Evolutionary conservation across 2,888 invertebrate genomes (phyloP).

Genomic region (Ethmia dodecea): DNA sequence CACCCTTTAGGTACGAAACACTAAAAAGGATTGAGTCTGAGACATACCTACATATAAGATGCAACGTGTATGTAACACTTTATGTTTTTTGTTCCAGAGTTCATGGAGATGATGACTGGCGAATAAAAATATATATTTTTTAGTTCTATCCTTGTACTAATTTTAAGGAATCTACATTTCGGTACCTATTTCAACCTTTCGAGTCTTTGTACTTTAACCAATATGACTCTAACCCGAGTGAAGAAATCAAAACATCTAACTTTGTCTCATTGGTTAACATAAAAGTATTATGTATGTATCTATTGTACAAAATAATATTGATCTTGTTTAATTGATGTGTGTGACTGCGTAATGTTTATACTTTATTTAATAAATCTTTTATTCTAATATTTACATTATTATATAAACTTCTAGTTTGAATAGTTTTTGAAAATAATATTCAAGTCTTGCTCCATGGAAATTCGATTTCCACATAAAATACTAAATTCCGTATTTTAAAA

Average conservation of each 20-base stretch:
- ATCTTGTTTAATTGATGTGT: conserved; percentile 69
- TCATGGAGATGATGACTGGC: conserved; percentile 98
- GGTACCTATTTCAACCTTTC: conserved; percentile 60
- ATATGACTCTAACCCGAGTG: conserved; percentile 37
- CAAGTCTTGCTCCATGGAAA: conserved; percentile 40
- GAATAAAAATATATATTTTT: conserved; percentile 83
- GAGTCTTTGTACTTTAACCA: conserved; percentile 54
- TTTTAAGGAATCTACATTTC: conserved; percentile 59
- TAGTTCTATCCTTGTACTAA: conserved; percentile 55
- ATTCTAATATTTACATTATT: conserved; percentile 45
- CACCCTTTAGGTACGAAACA: no score
- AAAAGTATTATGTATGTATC: conserved; percentile 67
- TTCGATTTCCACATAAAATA: conserved; percentile 58
- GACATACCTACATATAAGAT: no score
- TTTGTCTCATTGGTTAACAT: conserved; percentile 46
- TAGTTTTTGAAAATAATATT: neutral
- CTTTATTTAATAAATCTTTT: conserved; percentile 73
- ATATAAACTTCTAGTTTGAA: conserved; percentile 2
- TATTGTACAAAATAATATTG: conserved; percentile 70
- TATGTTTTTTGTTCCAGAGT: conserved; percentile 85
- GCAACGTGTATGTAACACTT: no score
- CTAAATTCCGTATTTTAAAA: conserved; percentile 60
- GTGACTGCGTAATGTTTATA: conserved; percentile 73
- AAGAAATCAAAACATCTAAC: conserved; percentile 29
- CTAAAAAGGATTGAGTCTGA: no score